A percentile compares a stretch with the other conserved stretches of the same genome.
Evolutionary conservation across 2,113 vertebrate genomes (phyloP).

Genomic region (Pleuronectes platessa): DNA sequence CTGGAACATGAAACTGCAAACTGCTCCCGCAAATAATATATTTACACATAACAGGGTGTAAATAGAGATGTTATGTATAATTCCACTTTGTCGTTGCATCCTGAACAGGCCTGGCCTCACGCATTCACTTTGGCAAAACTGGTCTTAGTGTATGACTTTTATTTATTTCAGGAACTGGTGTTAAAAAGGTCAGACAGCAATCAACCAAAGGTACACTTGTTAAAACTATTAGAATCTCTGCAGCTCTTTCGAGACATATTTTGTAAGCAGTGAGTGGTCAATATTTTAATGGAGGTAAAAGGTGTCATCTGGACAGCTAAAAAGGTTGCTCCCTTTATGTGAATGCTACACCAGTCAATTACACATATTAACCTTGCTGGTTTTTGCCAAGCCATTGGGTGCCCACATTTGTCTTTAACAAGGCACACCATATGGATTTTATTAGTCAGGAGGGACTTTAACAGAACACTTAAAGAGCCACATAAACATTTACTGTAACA

Average conservation of each 20-base stretch:
- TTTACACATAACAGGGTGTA: constrained; percentile 23
- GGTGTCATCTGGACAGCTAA: neutral
- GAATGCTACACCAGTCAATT: constrained; percentile 40
- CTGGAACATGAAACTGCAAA: constrained; percentile 31
- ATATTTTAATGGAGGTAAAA: constrained; percentile 4
- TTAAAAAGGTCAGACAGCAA: neutral
- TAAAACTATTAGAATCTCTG: neutral
- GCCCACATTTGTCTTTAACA: constrained; percentile 68
- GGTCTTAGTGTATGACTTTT: neutral
- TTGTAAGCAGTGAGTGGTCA: neutral
- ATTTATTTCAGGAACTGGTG: too few relatives aligned
- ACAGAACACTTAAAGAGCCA: constrained; percentile 70
- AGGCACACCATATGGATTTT: constrained; percentile 71
- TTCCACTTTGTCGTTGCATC: constrained; percentile 2
- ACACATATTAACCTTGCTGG: constrained; percentile 41
- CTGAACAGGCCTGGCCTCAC: neutral
- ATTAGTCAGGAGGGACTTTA: constrained; percentile 74
- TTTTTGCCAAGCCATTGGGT: constrained; percentile 61
- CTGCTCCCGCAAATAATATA: constrained; percentile 32
- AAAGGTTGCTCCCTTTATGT: constrained; percentile 22
- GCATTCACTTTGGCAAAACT: neutral
- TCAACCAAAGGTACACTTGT: neutral
- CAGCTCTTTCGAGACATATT: neutral
- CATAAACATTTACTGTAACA: constrained; percentile 78
- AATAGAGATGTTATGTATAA: constrained; percentile 12